Evolutionary conservation across 2,113 vertebrate genomes (phyloP), one percentile per base, ranked within the genome.

Genomic region (Mus spicilegus): DNA sequence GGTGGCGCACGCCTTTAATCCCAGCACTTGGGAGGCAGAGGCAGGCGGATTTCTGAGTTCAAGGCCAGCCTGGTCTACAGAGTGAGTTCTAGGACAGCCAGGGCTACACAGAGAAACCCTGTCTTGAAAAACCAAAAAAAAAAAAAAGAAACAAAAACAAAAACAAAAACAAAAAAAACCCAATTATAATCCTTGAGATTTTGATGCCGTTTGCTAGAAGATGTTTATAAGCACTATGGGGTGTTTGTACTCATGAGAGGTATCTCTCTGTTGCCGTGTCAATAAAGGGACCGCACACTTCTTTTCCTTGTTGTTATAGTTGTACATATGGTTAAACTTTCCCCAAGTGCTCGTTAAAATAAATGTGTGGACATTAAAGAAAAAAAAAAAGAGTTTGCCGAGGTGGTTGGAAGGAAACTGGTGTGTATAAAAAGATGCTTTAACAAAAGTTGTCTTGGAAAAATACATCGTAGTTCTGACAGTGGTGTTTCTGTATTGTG

Each of bases 301-400:
- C 69, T 56, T 42, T 24, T 36, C 49, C 11, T 46, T 86, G 4
- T 73, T 73, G 42, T 90, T 69, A 5, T n/a, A 20, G 87, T 94
- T 70, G 70, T 61, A 65, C 70, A 65, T 26, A 58, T 20, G 30
- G 56, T 16, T 46, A 89, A 87, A 58, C 36, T 33, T 85, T 76
- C 70, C 19, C 2, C 61, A 91, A 77, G 56, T 70, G 17, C 36
- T 24, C 51, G 36, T 28, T 84, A 70, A 91, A 89, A 78, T 26
- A 91, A 36, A 75, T 49, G 36, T 70, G 77, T 75, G n/a, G 65
- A 39, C 63, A 19, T 92, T 86, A 9, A 65, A 65, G 72, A 76
- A 80, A 95, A 73, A 69, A 69, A 76, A 76, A 95, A 73, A 54
- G 58, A 9, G 46, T 87, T 82, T 91, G 46, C 75, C 42, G 49